Evolutionary conservation across 2,888 invertebrate species (phyloP), one percentile per base, ranked within the genome.

Genomic region (Tribolium freemani): DNA sequence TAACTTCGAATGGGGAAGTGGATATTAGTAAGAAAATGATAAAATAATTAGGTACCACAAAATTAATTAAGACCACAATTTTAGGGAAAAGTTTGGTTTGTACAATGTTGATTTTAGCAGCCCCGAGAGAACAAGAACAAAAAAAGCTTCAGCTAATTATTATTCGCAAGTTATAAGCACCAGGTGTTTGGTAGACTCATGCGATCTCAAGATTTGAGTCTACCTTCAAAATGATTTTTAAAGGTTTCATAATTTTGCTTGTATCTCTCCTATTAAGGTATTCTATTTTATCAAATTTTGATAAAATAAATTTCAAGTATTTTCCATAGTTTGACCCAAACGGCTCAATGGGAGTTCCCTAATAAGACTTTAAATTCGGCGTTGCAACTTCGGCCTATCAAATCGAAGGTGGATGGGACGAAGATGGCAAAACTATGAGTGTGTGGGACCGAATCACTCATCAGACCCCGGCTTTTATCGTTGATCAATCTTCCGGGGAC

Each of bases 391-490:
- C 86, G 2, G 73, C 85, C 3, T 86, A 84, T 74, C 86, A 86
- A 77, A 78, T 84, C 2, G 86, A 86, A 81, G 86, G 86, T 9
- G 86, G 74, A 6, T 86, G 86, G 86, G 82, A 86, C 73, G 80
- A 75, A 75, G 76, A 75, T 44, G 91, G 89, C 9, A 92, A 91
- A 86, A 88, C 90, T 0, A 89, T 89, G 77, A 90, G 88, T 78
- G 87, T 88, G 68, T 90, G 89, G 89, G 89, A 90, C 77, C 81
- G 81, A 6, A 84, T 83, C 48, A 83, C 83, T 1, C 91, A 90
- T 70, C 85, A 82, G 0, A 86, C 83, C 73, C 85, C 87, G 2
- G 82, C 84, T 20, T 75, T 76, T 58, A 88, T 92, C 4, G 84
- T 82, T 74, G 89, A 91, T 75, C 86, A 86, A 48, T 66, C 50